Percentiles rank a stretch among this genome's conserved stretches.
phyloP scores from a whole-genome alignment of 2,113 vertebrate species.

The Riparia riparia region DNA sequence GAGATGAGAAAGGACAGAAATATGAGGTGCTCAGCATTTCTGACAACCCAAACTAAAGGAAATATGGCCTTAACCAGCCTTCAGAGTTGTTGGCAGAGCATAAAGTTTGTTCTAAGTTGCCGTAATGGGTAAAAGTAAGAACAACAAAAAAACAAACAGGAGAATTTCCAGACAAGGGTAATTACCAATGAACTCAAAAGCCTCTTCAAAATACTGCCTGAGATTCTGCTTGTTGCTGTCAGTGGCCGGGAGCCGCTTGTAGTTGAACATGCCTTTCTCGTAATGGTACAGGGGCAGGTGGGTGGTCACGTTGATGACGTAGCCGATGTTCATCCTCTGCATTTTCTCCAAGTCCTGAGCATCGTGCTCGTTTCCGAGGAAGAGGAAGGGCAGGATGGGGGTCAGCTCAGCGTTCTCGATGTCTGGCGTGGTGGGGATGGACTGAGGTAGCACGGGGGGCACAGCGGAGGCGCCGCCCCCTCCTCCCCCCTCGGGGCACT shows the following conservation, averaged over 20 bases:
- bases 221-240: conserved; percentile 99
- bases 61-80: background rate
- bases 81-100: background rate
- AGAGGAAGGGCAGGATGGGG: conserved; percentile 94
- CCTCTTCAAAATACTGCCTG: conserved; percentile 99
- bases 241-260: conserved; percentile 95
- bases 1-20: background rate
- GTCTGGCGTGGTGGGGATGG: conserved; percentile 92
- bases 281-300: conserved; percentile 97
- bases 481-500: conserved; percentile 84
- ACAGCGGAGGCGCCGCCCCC: conserved; percentile 74
- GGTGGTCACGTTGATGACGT: conserved; percentile 95
- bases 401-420: conserved; percentile 97
- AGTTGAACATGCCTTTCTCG: conserved; percentile 89
- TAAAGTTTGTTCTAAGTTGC: background rate
- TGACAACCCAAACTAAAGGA: background rate
- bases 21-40: background rate
- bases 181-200: conserved; percentile 98
- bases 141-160: background rate
- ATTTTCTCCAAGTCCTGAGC: conserved; percentile 92
- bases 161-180: background rate
- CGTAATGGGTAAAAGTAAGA: background rate
- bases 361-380: conserved; percentile 94
- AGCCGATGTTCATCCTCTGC: conserved; percentile 92
- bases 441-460: conserved; percentile 88